Conservation (phyloP, 2,888 invertebrate genomes). For the Schizotus pectinicornis region DNA sequence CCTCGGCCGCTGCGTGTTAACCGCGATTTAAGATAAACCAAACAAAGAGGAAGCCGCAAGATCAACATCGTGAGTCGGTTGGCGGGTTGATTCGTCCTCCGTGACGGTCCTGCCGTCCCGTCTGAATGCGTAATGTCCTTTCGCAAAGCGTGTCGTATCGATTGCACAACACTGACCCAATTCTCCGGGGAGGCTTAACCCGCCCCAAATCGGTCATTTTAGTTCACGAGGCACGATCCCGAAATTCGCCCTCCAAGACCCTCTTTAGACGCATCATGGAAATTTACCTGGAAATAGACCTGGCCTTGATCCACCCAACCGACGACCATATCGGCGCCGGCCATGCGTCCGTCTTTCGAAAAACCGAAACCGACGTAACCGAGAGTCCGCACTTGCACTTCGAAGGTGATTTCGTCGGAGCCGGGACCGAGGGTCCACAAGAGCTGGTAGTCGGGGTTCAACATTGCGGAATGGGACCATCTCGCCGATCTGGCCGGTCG, state of each 20-base stretch:
- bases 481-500: conserved; percentile 55
- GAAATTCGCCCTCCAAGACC: too few relatives aligned
- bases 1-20: background rate
- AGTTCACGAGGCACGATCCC: too few relatives aligned
- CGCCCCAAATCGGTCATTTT: too few relatives aligned
- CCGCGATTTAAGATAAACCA: conserved; percentile 8
- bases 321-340: conserved; percentile 85
- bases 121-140: too few relatives aligned
- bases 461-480: conserved; percentile 62
- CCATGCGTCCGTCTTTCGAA: conserved; percentile 79
- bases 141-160: too few relatives aligned
- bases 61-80: too few relatives aligned
- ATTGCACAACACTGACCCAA: too few relatives aligned
- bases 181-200: too few relatives aligned
- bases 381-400: conserved; percentile 80
- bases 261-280: conserved; percentile 46
- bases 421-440: conserved; percentile 77
- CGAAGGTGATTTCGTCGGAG: conserved; percentile 79
- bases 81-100: too few relatives aligned
- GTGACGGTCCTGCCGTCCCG: too few relatives aligned
- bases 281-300: conserved; percentile 78
- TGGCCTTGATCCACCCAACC: conserved; percentile 87
- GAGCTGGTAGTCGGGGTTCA: conserved; percentile 63
- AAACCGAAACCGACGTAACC: conserved; percentile 91
- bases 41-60: conserved; percentile 11